A percentile compares a stretch with the other conserved stretches of the same genome.
Evolutionary conservation across 92 coral and sea anemone genomes (phyloP).

Genomic region (Blastomussa wellsi): DNA sequence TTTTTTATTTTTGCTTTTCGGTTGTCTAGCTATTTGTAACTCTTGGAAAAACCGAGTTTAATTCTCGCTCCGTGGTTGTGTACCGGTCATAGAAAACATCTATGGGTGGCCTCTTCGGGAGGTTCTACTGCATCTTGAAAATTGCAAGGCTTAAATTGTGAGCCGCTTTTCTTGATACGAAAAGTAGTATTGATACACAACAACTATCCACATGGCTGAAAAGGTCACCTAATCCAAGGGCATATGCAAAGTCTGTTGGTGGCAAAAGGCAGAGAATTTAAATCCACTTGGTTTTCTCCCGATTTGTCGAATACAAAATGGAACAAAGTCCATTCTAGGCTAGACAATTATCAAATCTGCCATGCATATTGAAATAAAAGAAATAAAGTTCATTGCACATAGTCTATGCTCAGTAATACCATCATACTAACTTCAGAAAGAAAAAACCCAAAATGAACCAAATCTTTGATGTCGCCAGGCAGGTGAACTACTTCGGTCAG

Average conservation of each 20-base stretch:
- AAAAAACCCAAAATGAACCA: too few relatives aligned
- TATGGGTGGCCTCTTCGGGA: not conserved
- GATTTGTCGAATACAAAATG: not conserved
- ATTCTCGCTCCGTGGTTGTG: not conserved
- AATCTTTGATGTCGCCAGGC: too few relatives aligned
- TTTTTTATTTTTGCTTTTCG: too few relatives aligned
- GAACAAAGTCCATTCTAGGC: not conserved
- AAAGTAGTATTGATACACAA: not conserved
- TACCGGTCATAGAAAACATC: not conserved
- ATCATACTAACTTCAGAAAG: too few relatives aligned
- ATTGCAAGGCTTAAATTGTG: not conserved
- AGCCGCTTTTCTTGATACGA: not conserved
- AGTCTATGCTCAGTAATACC: too few relatives aligned
- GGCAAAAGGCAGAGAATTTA: not conserved
- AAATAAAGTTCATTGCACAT: too few relatives aligned
- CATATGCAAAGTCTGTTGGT: not conserved
- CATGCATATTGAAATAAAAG: too few relatives aligned
- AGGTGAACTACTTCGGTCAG: too few relatives aligned
- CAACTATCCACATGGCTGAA: not conserved
- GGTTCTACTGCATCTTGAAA: not conserved
- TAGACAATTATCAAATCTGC: too few relatives aligned
- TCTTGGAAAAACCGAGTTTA: not conserved
- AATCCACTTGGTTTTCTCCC: not conserved
- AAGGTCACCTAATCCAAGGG: not conserved
- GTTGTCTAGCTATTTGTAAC: not conserved